Evolutionary conservation across 2,797 vertebrate species (phyloP).

Genomic region (Sebastes hopkinsi): DNA sequence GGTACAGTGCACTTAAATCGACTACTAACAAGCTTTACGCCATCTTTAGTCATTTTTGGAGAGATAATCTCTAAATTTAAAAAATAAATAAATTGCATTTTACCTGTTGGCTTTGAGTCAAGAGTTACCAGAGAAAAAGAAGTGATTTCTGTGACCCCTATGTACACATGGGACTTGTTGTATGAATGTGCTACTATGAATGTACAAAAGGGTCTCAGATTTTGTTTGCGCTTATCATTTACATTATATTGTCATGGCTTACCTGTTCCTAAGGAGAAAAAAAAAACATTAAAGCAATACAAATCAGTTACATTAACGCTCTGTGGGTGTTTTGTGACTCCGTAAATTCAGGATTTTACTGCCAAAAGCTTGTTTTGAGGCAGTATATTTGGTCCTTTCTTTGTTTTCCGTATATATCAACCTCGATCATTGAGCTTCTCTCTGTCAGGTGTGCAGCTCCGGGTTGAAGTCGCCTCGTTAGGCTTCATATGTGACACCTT

Average conservation of each 20-base stretch:
- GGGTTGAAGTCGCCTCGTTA: neutral
- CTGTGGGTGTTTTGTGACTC: slow-evolving; percentile 35
- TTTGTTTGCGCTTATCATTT: slow-evolving; percentile 82
- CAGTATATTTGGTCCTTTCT: neutral
- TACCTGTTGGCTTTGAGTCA: slow-evolving; percentile 69
- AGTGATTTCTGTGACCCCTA: slow-evolving; percentile 46
- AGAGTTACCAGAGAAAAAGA: slow-evolving; percentile 69
- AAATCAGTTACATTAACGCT: slow-evolving; percentile 80
- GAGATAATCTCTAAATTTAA: neutral
- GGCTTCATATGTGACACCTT: neutral
- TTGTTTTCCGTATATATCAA: neutral
- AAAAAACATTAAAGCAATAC: slow-evolving; percentile 87
- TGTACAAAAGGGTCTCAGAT: slow-evolving; percentile 82
- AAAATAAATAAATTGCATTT: slow-evolving; percentile 13
- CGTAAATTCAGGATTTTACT: neutral
- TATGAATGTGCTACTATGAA: slow-evolving; percentile 72
- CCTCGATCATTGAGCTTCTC: neutral
- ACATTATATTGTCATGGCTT: slow-evolving; percentile 93
- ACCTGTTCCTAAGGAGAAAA: slow-evolving; percentile 84
- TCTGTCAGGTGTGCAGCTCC: slow-evolving; percentile 7
- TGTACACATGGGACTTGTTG: slow-evolving; percentile 74
- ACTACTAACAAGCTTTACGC: slow-evolving; percentile 3
- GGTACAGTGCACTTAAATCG: slow-evolving; percentile 32
- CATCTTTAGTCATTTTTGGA: slow-evolving; percentile 17
- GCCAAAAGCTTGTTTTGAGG: too few species aligned